Evolutionary conservation across 2,888 invertebrate species (phyloP).

Genomic region (Melinaea marsaeus): DNA sequence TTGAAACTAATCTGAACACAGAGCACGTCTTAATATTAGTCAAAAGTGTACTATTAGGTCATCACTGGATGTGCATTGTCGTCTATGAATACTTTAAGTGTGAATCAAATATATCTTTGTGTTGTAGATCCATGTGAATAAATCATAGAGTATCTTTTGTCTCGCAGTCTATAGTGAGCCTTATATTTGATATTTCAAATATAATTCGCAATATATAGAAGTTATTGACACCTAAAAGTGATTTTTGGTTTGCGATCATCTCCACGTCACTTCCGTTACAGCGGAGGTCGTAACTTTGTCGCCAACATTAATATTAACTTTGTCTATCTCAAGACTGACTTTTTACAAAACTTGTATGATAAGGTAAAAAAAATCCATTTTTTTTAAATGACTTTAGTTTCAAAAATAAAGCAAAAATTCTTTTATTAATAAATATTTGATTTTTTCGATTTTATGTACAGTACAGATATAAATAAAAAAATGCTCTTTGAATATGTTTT

Average conservation of each 20-base stretch:
- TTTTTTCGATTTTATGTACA: too few species aligned
- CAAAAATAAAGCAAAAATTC: too few species aligned
- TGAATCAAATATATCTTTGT: not conserved
- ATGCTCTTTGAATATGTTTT: not conserved
- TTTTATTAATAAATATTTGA: too few species aligned
- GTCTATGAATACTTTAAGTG: not conserved
- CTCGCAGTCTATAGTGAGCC: not conserved
- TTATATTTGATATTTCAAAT: too few species aligned
- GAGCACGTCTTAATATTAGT: not conserved
- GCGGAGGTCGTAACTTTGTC: constrained; percentile 40
- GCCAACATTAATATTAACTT: constrained; percentile 37
- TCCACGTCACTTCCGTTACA: constrained; percentile 45
- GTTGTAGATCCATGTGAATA: not conserved
- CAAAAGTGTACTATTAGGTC: constrained; percentile 5
- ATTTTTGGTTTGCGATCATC: constrained; percentile 45
- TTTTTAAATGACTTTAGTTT: too few species aligned
- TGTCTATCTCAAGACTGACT: constrained; percentile 2
- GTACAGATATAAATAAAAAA: too few species aligned
- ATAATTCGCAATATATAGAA: constrained; percentile 21
- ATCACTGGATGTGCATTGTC: not conserved
- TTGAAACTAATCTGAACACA: not conserved
- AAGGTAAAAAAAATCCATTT: too few species aligned
- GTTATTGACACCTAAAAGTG: constrained; percentile 43
- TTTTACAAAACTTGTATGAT: not conserved
- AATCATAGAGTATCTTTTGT: not conserved